These are phyloP conservation scores for Amphiprion percula DNA, from an alignment of 2,113 vertebrate species.

Conservation along the genomic window DNA sequence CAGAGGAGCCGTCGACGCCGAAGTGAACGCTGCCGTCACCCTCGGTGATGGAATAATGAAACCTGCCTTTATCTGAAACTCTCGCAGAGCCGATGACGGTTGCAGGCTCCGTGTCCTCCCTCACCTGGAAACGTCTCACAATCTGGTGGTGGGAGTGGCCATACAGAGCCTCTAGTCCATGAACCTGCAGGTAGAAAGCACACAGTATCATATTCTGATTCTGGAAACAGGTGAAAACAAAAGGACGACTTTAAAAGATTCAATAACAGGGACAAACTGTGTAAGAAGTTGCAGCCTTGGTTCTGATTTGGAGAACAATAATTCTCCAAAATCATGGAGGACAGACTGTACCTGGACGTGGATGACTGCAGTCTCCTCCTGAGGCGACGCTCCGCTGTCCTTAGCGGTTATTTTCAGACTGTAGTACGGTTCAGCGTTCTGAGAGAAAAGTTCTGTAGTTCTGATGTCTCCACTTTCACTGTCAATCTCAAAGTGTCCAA, in stretches of 20 bases:
- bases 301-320: too few relatives aligned
- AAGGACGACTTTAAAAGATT: too few relatives aligned
- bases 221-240: too few relatives aligned
- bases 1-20: constrained; percentile 85
- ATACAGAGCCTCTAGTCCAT: constrained; percentile 72
- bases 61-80: constrained; percentile 64
- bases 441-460: constrained; percentile 82
- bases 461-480: constrained; percentile 87
- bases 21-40: constrained; percentile 87
- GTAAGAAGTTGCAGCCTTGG: too few relatives aligned
- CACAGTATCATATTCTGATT: too few relatives aligned
- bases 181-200: constrained; percentile 83
- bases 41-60: constrained; percentile 83
- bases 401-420: constrained; percentile 84
- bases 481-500: constrained; percentile 89
- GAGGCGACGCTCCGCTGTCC: constrained; percentile 86
- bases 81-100: constrained; percentile 85
- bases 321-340: too few relatives aligned
- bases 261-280: too few relatives aligned
- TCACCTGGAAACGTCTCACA: constrained; percentile 84
- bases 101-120: constrained; percentile 87
- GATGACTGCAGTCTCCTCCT: constrained; percentile 84
- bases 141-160: constrained; percentile 64
- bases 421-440: constrained; percentile 78
- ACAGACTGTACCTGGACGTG: constrained; percentile 86